Evolutionary conservation across 2,797 vertebrate genomes (phyloP).

Genomic region (Chaetodon trifasciatus): DNA sequence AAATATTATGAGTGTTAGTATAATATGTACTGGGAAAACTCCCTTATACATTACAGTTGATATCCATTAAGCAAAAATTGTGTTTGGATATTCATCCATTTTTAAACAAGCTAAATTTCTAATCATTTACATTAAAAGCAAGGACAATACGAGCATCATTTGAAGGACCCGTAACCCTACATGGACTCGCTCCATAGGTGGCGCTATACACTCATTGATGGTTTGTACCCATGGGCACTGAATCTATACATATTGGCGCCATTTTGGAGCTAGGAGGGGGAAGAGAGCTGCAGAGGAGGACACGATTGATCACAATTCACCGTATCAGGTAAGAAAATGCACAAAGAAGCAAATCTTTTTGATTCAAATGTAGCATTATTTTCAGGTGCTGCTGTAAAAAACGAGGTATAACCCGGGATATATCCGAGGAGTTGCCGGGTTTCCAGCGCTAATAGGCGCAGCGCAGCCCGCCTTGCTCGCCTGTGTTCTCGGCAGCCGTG

Average conservation of each 20-base stretch:
- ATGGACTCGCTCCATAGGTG: slow-evolving; percentile 61
- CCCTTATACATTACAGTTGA: not conserved
- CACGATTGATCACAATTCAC: slow-evolving; percentile 88
- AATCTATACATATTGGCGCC: slow-evolving; percentile 93
- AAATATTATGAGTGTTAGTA: not conserved
- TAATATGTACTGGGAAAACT: not conserved
- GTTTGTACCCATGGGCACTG: slow-evolving; percentile 76
- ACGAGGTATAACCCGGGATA: not conserved
- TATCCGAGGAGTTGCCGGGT: not conserved
- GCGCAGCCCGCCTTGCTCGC: slow-evolving; percentile 70
- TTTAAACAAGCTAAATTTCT: not conserved
- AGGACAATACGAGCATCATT: not conserved
- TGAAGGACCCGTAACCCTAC: not conserved
- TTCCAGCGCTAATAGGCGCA: slow-evolving; percentile 38
- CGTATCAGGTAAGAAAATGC: slow-evolving; percentile 80
- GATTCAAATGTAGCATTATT: not conserved
- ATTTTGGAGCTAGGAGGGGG: slow-evolving; percentile 96
- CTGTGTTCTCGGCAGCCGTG: slow-evolving; percentile 70
- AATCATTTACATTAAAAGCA: fast-evolving
- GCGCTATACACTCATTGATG: slow-evolving; percentile 62
- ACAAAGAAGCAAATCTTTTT: not conserved
- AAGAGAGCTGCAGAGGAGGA: slow-evolving; percentile 86
- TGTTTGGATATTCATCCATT: not conserved
- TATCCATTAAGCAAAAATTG: not conserved
- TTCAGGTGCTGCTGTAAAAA: not conserved